Evolutionary conservation across 2,113 vertebrate species (phyloP).

Genomic region (Varanus salvator): DNA sequence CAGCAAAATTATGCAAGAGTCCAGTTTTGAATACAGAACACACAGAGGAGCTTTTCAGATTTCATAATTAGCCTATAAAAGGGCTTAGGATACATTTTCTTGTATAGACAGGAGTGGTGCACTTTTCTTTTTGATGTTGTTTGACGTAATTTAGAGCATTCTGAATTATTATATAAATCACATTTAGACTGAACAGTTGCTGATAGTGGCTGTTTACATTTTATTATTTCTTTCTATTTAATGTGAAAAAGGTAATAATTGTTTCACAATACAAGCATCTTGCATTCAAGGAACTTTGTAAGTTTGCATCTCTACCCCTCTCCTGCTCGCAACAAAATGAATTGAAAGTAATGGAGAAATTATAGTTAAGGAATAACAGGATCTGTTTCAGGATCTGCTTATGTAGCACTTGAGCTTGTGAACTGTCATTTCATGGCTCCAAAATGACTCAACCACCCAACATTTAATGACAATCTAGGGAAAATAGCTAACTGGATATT

Average conservation of each 20-base stretch:
- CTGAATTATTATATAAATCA: slow-evolving; percentile 30
- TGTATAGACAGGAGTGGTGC: slow-evolving; percentile 40
- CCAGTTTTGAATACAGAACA: slow-evolving; percentile 56
- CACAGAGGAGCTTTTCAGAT: slow-evolving; percentile 66
- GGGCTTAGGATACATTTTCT: slow-evolving; percentile 29
- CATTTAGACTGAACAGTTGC: slow-evolving; percentile 21
- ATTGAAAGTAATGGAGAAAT: slow-evolving; percentile 7
- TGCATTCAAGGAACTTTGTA: slow-evolving; percentile 13
- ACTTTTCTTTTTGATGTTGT: neutral
- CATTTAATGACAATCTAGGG: neutral
- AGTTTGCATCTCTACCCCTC: neutral
- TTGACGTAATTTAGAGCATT: slow-evolving; percentile 23
- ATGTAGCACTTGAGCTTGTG: neutral
- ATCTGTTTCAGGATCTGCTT: neutral
- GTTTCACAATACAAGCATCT: slow-evolving; percentile 8
- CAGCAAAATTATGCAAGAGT: slow-evolving; percentile 22
- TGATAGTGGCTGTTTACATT: slow-evolving; percentile 47
- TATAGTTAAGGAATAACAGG: slow-evolving; percentile 22
- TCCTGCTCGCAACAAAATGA: slow-evolving; percentile 10
- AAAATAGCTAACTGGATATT: neutral
- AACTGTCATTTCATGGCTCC: neutral
- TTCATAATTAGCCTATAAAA: slow-evolving; percentile 43
- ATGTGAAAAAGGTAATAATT: slow-evolving; percentile 16
- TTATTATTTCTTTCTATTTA: slow-evolving; percentile 52
- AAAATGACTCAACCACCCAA: neutral